These are phyloP conservation scores for Poicephalus meyeri DNA, from an alignment of 2,113 vertebrate genomes.

Conservation along the genomic window DNA sequence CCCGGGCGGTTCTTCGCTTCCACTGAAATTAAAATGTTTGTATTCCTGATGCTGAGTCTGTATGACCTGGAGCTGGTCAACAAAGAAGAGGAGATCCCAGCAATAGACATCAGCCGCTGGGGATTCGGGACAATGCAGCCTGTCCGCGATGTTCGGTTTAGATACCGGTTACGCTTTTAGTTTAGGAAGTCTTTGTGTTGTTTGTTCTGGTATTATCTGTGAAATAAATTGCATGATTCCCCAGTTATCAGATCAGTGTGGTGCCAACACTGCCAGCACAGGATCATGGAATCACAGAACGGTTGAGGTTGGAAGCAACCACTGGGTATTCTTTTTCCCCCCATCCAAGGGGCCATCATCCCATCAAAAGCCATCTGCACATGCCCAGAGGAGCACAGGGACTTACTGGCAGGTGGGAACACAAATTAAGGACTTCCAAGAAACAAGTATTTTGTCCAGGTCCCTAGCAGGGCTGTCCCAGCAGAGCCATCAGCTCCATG, in stretches of 20 bases:
- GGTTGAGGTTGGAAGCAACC: not conserved
- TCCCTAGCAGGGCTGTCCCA: not conserved
- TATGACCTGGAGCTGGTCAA: slow-evolving; percentile 88
- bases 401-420: not conserved
- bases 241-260: rapidly evolving
- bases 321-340: not conserved
- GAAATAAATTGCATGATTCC: not conserved
- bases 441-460: not conserved
- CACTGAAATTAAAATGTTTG: slow-evolving; percentile 89
- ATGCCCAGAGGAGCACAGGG: not conserved
- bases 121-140: slow-evolving; percentile 89
- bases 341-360: rapidly evolving
- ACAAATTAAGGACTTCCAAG: not conserved
- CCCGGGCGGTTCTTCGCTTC: slow-evolving; percentile 88
- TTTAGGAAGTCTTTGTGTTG: rapidly evolving
- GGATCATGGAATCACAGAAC: not conserved
- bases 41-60: slow-evolving; percentile 84
- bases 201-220: not conserved
- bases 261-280: not conserved
- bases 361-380: not conserved
- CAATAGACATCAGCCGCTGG: slow-evolving; percentile 78
- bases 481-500: rapidly evolving
- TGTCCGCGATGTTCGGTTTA: slow-evolving; percentile 76
- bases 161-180: slow-evolving; percentile 74
- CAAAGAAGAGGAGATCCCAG: slow-evolving; percentile 75